Evolutionary conservation across 2,888 invertebrate genomes (phyloP), one percentile per base, ranked within the genome.

Genomic region (Chaitophorus viminalis): DNA sequence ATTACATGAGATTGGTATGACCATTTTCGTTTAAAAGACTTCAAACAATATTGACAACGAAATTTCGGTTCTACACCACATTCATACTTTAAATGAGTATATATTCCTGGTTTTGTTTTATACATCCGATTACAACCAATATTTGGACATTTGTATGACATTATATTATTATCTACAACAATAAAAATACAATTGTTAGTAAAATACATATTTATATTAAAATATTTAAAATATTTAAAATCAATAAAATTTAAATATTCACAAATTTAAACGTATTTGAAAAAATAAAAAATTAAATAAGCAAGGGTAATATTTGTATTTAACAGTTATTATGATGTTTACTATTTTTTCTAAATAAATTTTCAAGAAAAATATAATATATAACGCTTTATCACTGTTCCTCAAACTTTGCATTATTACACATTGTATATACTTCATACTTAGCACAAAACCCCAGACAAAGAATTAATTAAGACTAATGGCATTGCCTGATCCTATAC

Each of bases 21-120:
- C 65, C 65, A 76, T 76, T 84, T 84, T 46, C 84, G 33, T 76
- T 84, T 76, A 29, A 83, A 83, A 33, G 65, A 39, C n/a, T 84
- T 84, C 17, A 76, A 65, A 89, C 92, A 92, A 33, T 90, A 89
- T 18, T 89, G 89, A 89, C 92, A 92, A 76, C 88, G 89, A 89
- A 91, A 91, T 36, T 90, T 91, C 0, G 92, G 92, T 74, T 90
- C 90, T 89, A 91, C 91, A 18, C 92, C 92, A 89, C 92, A 92
- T 89, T 92, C 92, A 72, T 91, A 90, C 17, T 91, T 90, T 82
- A 91, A 91, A 89, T 92, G 92, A 39, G 92, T 90, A 36, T 90
- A 90, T n/a, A 92, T 89, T 89, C 91, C 92, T 68, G 91, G 91
- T 90, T 91, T 91, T 90, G 92, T 92, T 3, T 91, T 91, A 85